phyloP scores from a whole-genome alignment of 2,797 vertebrate species.

The Eulemur coronatus region DNA sequence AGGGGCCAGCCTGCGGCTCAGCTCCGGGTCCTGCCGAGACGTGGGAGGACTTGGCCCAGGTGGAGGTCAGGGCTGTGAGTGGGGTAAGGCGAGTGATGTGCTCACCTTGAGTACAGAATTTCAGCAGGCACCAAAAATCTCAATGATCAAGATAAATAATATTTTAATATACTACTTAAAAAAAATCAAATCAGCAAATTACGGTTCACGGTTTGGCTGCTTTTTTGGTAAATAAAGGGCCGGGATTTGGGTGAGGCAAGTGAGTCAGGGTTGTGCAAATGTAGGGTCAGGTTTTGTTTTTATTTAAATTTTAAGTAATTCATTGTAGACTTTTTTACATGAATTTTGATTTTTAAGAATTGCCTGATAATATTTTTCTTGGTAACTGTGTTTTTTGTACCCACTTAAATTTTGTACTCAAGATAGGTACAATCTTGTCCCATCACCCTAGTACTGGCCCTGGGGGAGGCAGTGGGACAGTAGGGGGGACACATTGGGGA shows the following conservation, averaged over 20 bases:
- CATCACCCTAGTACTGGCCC: background rate
- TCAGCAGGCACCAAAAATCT: background rate
- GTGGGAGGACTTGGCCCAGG: fast-evolving
- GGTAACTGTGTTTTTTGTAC: background rate
- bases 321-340: background rate
- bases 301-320: background rate
- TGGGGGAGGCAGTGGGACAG: background rate
- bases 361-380: background rate
- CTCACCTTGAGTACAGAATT: background rate
- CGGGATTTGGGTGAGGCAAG: background rate
- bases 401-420: too few relatives aligned
- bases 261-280: background rate
- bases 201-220: background rate
- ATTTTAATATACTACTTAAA: background rate
- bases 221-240: background rate
- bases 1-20: background rate
- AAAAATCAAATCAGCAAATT: too few relatives aligned
- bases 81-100: fast-evolving
- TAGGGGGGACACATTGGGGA: background rate
- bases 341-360: background rate
- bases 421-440: background rate
- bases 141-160: background rate
- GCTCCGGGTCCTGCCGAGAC: fast-evolving
- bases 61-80: background rate
- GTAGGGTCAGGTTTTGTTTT: background rate